Conservation (phyloP, 1,140 invertebrate genomes). For the Neodiprion lecontei region DNA sequence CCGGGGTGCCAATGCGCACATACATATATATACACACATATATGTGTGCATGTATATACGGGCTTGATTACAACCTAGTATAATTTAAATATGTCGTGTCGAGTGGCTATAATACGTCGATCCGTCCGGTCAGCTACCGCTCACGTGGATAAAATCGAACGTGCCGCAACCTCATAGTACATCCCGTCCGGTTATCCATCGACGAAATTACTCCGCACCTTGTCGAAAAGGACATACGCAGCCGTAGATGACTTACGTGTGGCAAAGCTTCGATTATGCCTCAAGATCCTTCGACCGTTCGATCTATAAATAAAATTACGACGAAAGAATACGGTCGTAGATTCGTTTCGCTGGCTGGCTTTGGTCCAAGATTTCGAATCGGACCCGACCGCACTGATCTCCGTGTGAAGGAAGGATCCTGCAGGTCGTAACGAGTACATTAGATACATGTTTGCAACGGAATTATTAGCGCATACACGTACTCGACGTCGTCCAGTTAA, state of each 20-base stretch:
- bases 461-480: not conserved
- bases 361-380: not conserved
- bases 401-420: not conserved
- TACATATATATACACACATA: not conserved
- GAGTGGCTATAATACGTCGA: constrained; percentile 33
- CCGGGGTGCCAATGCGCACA: not conserved
- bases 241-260: too few relatives aligned
- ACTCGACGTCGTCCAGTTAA: too few relatives aligned
- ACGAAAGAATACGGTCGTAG: not conserved
- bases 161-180: not conserved
- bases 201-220: not conserved
- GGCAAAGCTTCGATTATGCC: too few relatives aligned
- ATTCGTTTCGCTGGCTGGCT: not conserved
- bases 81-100: constrained; percentile 60
- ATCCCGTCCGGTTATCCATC: not conserved
- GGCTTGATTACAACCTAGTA: constrained; percentile 59
- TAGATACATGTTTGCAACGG: not conserved
- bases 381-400: not conserved
- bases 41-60: constrained; percentile 38
- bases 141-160: not conserved
- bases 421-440: not conserved
- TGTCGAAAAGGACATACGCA: too few relatives aligned
- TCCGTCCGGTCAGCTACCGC: not conserved
- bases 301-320: constrained; percentile 3
- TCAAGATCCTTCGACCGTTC: not conserved